A percentile compares a stretch with the other conserved stretches of the same genome.
These are phyloP conservation scores for Eptatretus atami DNA, from an alignment of 2,797 vertebrate species.

Conservation along the genomic window DNA sequence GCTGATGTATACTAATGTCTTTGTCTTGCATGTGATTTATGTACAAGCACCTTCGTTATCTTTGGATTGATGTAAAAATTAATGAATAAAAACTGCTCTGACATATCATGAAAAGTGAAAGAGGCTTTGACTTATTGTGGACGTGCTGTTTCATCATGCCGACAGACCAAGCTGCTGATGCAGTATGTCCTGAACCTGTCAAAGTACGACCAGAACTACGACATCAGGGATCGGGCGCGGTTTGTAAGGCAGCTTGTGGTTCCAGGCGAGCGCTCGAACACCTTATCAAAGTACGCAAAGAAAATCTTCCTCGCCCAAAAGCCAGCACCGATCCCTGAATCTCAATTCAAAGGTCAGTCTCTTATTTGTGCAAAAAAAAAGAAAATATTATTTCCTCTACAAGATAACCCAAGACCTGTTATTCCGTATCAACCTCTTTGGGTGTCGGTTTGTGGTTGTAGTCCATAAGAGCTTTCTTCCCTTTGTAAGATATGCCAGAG, in stretches of 20 bases:
- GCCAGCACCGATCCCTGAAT: slow-evolving; percentile 68
- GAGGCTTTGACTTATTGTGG: no score
- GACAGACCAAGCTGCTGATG: slow-evolving; percentile 69
- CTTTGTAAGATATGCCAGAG: no score
- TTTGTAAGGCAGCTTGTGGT: slow-evolving; percentile 92
- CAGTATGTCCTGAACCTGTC: slow-evolving; percentile 91
- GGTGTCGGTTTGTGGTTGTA: no score
- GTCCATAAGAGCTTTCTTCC: no score
- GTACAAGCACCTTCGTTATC: neutral
- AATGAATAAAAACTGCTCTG: neutral
- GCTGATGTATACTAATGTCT: no score
- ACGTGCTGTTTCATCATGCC: neutral
- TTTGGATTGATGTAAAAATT: neutral
- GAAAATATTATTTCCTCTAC: no score
- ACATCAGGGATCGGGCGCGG: slow-evolving; percentile 71
- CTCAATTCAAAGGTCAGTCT: slow-evolving; percentile 55
- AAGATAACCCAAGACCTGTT: no score
- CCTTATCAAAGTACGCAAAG: slow-evolving; percentile 79
- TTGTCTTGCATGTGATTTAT: no score
- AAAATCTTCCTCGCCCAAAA: slow-evolving; percentile 91
- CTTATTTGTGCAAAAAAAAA: no score
- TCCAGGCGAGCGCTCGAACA: slow-evolving; percentile 63
- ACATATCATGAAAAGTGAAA: neutral
- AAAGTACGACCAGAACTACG: slow-evolving; percentile 94
- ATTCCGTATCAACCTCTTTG: no score